Percentiles rank a stretch among this genome's conserved stretches.
phyloP scores from a whole-genome alignment of 2,888 invertebrate species.

The Drosophila histrio region DNA sequence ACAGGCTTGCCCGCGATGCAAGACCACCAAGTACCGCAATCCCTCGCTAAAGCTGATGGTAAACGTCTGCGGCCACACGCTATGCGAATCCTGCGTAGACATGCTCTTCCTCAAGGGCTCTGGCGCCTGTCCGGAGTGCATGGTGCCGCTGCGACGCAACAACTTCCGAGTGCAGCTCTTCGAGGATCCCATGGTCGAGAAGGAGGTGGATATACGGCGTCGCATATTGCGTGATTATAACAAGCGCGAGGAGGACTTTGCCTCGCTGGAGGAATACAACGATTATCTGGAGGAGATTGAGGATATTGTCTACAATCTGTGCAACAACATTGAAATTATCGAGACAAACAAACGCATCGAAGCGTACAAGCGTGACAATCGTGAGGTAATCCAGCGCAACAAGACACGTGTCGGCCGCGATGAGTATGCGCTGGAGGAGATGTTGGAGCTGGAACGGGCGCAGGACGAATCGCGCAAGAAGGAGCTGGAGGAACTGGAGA shows the following conservation, averaged over 20 bases:
- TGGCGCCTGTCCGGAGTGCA: constrained; percentile 97
- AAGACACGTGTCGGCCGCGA: constrained; percentile 91
- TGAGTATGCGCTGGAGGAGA: constrained; percentile 93
- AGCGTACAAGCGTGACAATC: constrained; percentile 95
- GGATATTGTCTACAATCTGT: constrained; percentile 94
- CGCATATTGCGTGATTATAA: constrained; percentile 95
- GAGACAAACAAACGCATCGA: constrained; percentile 95
- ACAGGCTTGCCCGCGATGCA: constrained; percentile 93
- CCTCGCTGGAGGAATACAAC: constrained; percentile 92
- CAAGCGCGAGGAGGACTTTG: constrained; percentile 97
- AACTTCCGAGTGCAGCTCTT: constrained; percentile 98
- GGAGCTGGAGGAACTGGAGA: constrained; percentile 87
- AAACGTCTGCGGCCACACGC: constrained; percentile 98
- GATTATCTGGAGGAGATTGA: constrained; percentile 98
- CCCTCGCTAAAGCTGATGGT: constrained; percentile 98
- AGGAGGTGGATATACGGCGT: constrained; percentile 97
- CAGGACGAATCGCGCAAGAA: constrained; percentile 90
- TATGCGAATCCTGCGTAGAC: constrained; percentile 99
- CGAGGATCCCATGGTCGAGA: constrained; percentile 98
- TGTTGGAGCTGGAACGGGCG: constrained; percentile 92
- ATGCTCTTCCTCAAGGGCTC: constrained; percentile 98
- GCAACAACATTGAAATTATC: constrained; percentile 94
- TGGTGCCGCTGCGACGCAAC: constrained; percentile 92
- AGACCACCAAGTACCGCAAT: constrained; percentile 98
- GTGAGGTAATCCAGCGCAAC: constrained; percentile 92